Conservation (phyloP, 2,888 invertebrate genomes). For the Odontocerum albicorne region DNA sequence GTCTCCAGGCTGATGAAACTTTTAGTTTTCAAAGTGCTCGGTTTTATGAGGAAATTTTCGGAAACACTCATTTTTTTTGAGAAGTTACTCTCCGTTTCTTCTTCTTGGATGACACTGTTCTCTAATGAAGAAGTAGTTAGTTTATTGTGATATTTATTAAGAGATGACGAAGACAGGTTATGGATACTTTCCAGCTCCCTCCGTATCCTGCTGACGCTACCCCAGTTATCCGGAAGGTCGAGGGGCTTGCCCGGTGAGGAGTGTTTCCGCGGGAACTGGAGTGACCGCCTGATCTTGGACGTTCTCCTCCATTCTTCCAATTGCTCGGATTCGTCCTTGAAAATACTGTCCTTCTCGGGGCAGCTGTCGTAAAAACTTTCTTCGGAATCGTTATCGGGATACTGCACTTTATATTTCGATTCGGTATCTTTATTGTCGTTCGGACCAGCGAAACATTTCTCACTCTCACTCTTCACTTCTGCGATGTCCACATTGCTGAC, state of each 20-base stretch:
- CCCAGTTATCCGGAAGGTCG: constrained; percentile 52
- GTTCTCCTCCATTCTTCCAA: constrained; percentile 63
- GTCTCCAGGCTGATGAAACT: constrained; percentile 63
- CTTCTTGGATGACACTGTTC: constrained; percentile 17
- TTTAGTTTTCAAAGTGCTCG: constrained; percentile 40
- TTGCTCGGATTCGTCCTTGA: constrained; percentile 35
- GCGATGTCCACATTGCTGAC: constrained; percentile 19
- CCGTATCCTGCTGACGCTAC: constrained; percentile 57
- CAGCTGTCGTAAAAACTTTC: constrained; percentile 35
- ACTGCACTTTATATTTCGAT: constrained; percentile 26
- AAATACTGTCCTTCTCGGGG: constrained; percentile 35
- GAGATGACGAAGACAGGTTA: constrained; percentile 3
- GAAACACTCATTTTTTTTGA: too few species aligned
- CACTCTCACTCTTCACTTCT: constrained; percentile 28
- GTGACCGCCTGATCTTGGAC: constrained; percentile 64
- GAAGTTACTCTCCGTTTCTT: constrained; percentile 9
- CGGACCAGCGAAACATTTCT: constrained; percentile 23
- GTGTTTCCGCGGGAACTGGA: constrained; percentile 59
- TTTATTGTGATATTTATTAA: constrained; percentile 16
- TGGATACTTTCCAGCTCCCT: constrained; percentile 57
- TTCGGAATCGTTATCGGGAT: constrained; percentile 30
- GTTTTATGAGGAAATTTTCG: constrained; percentile 35
- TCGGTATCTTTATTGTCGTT: constrained; percentile 11
- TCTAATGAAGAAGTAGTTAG: constrained; percentile 8
- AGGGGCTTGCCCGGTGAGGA: constrained; percentile 38